These are phyloP conservation scores for Amiota communis DNA, from an alignment of 2,888 invertebrate genomes.

Conservation along the genomic window DNA sequence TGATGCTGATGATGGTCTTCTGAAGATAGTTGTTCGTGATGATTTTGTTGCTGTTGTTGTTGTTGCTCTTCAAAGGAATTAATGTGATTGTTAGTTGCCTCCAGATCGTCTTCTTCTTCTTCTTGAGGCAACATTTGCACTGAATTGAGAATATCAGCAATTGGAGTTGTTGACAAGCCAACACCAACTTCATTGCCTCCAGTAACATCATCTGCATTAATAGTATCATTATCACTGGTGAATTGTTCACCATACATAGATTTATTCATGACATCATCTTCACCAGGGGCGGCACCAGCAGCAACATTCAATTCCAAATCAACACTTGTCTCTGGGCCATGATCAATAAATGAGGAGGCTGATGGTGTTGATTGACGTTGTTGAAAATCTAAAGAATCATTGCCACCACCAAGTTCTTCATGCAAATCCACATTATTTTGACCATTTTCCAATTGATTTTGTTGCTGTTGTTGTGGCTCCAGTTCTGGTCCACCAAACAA, in stretches of 20 bases:
- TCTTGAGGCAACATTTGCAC: conserved; percentile 68
- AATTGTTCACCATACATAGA: conserved; percentile 61
- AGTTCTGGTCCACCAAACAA: conserved; percentile 44
- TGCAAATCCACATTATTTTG: conserved; percentile 1
- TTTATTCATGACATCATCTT: conserved; percentile 61
- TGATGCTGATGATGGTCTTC: neutral
- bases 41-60: no score
- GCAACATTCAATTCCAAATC: conserved; percentile 46
- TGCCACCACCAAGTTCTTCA: neutral
- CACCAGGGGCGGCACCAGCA: conserved; percentile 32
- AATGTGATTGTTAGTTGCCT: conserved; percentile 44
- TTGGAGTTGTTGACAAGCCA: conserved; percentile 43
- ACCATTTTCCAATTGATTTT: conserved; percentile 31
- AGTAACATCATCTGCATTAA: conserved; percentile 38
- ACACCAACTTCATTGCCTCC: conserved; percentile 1
- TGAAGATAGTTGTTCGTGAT: conserved; percentile 37
- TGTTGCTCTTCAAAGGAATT: conserved; percentile 53
- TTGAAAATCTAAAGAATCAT: conserved; percentile 35
- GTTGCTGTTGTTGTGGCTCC: neutral
- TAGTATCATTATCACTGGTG: no score
- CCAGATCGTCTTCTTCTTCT: no score
- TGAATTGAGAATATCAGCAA: conserved; percentile 69
- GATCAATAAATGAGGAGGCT: conserved; percentile 50
- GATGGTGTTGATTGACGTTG: conserved; percentile 38
- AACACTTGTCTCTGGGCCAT: conserved; percentile 66